Base-by-base conservation (phyloP, 1,140 invertebrate genomes). In the Heliconius eleuchia region DNA sequence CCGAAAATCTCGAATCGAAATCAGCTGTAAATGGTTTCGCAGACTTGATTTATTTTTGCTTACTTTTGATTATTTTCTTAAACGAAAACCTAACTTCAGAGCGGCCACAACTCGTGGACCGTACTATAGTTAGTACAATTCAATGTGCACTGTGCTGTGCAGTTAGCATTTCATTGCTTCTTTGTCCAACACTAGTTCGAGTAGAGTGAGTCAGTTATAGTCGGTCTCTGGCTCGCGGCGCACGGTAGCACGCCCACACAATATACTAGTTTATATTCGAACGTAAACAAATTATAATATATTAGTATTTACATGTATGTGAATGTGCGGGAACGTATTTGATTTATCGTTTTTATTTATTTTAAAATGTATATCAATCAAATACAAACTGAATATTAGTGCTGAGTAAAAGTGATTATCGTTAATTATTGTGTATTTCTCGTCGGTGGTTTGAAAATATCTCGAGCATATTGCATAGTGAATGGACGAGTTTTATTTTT, bases 241-340 rank as follows among this genome's bases (percentile, higher is more conserved):
- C 71, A 81, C 82, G 80, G 74, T 37, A 73, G 23, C 37, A 9
- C 18, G 16, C 34, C 39, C n/a, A 46, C 42, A 30, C 30, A 52
- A 30, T 71, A 73, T 30, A 71, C 74, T 55, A 70, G 80, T 86
- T 85, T 86, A 72, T 80, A 85, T 83, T 76, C 78, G 66, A 79
- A 82, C 79, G 82, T 83, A 84, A 84, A 86, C 85, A 84, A 80
- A 80, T 71, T 74, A 30, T 81, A 37, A 73, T 76, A 37, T 76
- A 37, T 27, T 30, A 66, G 55, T 23, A 16, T 46, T 46, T 57
- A 57, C 23, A 23, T 66, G 5, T 23, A 9, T 60, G 6, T 23
- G 7, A 34, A 27, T 30, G 23, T 30, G 23, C 60, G 9, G 60
- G 27, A 30, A 30, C 27, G 27, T 66, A 66, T 66, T 66, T 30